These are phyloP conservation scores for Phymanthus crucifer DNA, from an alignment of 92 coral and sea anemone species.

Conservation along the genomic window DNA sequence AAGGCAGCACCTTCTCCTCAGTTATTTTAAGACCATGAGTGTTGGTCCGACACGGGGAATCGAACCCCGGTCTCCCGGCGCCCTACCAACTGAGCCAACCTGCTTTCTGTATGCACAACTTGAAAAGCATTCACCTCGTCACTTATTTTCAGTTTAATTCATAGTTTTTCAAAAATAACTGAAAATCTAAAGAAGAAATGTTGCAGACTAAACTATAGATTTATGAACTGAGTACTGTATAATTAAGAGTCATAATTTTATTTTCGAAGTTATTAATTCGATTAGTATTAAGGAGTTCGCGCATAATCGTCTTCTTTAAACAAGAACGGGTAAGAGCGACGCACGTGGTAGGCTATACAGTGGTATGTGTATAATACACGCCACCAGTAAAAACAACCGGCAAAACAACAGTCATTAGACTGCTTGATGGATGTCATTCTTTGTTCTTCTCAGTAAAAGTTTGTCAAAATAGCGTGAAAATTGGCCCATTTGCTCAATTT, in stretches of 20 bases:
- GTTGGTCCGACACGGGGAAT: too few relatives aligned
- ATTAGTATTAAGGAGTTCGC: neutral
- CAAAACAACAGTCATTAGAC: neutral
- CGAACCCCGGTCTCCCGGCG: too few relatives aligned
- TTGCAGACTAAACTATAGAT: neutral
- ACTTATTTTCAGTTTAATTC: neutral
- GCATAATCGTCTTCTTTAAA: neutral
- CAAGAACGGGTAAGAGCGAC: neutral
- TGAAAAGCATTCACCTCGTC: neutral
- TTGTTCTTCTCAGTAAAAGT: neutral
- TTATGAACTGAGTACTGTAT: neutral
- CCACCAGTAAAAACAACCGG: conserved; percentile 1
- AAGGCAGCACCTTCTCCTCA: too few relatives aligned
- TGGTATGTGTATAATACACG: neutral
- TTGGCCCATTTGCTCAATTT: neutral
- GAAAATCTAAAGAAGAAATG: neutral
- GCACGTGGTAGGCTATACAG: conserved; percentile 4
- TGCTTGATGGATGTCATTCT: neutral
- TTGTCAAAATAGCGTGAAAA: neutral
- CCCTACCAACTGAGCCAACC: neutral
- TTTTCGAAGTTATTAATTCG: neutral
- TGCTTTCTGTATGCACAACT: neutral
- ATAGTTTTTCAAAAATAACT: neutral
- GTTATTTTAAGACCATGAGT: too few relatives aligned
- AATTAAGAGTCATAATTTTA: neutral